A percentile compares a stretch with the other conserved stretches of the same genome.
phyloP scores from a whole-genome alignment of 2,797 vertebrate species.

The Iguana delicatissima region DNA sequence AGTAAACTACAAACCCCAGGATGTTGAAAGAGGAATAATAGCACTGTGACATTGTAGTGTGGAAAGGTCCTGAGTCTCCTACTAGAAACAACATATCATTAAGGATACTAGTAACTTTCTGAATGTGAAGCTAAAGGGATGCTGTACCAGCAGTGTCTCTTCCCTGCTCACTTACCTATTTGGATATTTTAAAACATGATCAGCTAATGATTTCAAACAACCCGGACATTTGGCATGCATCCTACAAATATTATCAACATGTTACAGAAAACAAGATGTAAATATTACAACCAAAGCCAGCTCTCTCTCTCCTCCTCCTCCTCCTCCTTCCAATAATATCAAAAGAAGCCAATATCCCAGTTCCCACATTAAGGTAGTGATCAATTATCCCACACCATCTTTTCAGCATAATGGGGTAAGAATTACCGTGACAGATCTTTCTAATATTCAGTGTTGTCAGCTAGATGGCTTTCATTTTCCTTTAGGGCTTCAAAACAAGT shows the following conservation, averaged over 20 bases:
- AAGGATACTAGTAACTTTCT: background rate
- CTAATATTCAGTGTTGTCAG: slow-evolving; percentile 55
- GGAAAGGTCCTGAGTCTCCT: background rate
- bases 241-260: background rate
- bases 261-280: background rate
- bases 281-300: background rate
- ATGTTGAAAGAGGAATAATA: no score
- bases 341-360: background rate
- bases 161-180: background rate
- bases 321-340: background rate
- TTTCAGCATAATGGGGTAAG: background rate
- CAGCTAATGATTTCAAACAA: background rate
- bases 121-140: background rate
- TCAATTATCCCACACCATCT: background rate
- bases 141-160: background rate
- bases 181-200: background rate
- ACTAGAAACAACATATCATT: background rate
- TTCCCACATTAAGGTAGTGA: slow-evolving; percentile 3
- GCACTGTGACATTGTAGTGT: no score
- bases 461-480: slow-evolving; percentile 66
- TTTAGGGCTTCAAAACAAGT: slow-evolving; percentile 60
- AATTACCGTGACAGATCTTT: background rate
- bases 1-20: no score
- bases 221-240: background rate
- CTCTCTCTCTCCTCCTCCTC: background rate